Evolutionary conservation across 2,113 vertebrate species (phyloP).

Genomic region (Callionymus lyra): DNA sequence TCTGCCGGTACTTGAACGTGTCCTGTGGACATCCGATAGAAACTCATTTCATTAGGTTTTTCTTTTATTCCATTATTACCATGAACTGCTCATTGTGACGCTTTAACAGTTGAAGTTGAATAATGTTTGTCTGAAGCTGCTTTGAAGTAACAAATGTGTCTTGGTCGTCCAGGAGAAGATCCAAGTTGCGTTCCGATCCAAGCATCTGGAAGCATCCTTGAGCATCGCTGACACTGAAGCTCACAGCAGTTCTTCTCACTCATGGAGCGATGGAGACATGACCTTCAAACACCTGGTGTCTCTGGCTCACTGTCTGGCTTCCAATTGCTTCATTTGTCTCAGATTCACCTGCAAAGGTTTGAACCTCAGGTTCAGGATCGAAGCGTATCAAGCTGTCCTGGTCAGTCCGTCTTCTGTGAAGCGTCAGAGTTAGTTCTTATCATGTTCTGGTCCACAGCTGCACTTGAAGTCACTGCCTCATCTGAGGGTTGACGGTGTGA

Average conservation of each 20-base stretch:
- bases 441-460: constrained; percentile 55
- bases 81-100: too few relatives aligned
- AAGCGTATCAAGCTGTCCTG: constrained; percentile 77
- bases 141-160: background rate
- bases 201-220: constrained; percentile 72
- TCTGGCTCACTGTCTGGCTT: constrained; percentile 66
- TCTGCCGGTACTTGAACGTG: too few relatives aligned
- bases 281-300: constrained; percentile 78
- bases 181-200: constrained; percentile 79
- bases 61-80: too few relatives aligned
- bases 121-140: too few relatives aligned
- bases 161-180: constrained; percentile 66
- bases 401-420: constrained; percentile 36
- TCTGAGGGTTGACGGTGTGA: constrained; percentile 70
- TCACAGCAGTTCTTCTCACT: constrained; percentile 74
- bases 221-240: constrained; percentile 58
- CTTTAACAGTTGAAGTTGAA: too few relatives aligned
- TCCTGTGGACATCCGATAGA: too few relatives aligned
- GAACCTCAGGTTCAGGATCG: constrained; percentile 76
- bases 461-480: constrained; percentile 72
- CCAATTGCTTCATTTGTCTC: constrained; percentile 72
- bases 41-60: too few relatives aligned
- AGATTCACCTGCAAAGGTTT: constrained; percentile 91
- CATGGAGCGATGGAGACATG: constrained; percentile 91
- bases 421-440: background rate